These are phyloP conservation scores for Phyllopteryx taeniolatus DNA, from an alignment of 2,113 vertebrate species.

Conservation along the genomic window DNA sequence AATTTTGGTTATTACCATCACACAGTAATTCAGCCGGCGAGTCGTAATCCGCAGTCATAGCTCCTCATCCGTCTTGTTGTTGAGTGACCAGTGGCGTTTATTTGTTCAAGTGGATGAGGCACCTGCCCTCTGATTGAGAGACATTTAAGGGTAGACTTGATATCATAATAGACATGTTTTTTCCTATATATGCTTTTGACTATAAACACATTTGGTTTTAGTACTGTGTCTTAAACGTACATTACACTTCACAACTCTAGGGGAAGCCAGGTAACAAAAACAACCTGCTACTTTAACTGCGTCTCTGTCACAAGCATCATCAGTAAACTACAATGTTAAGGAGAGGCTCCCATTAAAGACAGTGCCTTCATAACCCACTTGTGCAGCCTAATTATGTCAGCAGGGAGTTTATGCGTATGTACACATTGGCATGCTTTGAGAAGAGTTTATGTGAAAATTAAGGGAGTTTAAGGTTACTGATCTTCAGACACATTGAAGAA, in stretches of 20 bases:
- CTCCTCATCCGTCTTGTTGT: too few relatives aligned
- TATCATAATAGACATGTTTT: too few relatives aligned
- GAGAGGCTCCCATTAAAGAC: conserved; percentile 50
- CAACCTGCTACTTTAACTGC: conserved; percentile 1
- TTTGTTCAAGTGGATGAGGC: too few relatives aligned
- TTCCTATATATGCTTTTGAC: not conserved
- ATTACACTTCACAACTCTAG: too few relatives aligned
- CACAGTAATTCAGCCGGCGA: too few relatives aligned
- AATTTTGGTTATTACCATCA: too few relatives aligned
- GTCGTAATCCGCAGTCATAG: too few relatives aligned
- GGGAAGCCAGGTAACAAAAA: conserved; percentile 53
- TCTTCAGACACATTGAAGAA: conserved; percentile 43
- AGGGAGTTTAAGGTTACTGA: conserved; percentile 58
- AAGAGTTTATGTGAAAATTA: conserved; percentile 57
- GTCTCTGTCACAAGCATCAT: conserved; percentile 31
- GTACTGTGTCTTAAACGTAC: not conserved
- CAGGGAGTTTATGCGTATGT: conserved; percentile 35
- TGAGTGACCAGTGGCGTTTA: too few relatives aligned
- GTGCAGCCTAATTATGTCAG: conserved; percentile 48
- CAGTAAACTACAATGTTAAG: conserved; percentile 63
- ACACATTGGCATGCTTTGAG: conserved; percentile 38
- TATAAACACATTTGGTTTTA: not conserved
- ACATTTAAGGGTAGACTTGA: too few relatives aligned
- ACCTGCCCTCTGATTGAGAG: too few relatives aligned
- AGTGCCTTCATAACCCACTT: conserved; percentile 54